Base-by-base conservation (phyloP, 2,113 vertebrate species). In the Sylvia atricapilla region DNA sequence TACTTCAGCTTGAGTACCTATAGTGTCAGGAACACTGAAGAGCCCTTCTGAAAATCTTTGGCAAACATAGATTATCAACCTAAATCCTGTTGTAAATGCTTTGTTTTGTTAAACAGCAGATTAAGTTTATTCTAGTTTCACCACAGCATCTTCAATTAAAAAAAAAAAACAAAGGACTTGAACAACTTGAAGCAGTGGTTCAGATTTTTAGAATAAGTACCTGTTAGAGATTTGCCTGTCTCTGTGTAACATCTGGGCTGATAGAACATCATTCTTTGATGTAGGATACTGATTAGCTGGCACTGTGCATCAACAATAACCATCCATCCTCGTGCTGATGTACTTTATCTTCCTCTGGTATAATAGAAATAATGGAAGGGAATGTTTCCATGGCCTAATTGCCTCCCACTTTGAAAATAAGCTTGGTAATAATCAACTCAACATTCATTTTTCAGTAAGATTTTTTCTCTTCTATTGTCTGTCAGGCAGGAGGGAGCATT, bases 401-500 rank as follows among this genome's bases (percentile, higher is more conserved):
- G 67, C 47, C 11, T 76, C 41, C 33, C 24, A 69, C 88, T 89
- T 91, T 35, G 52, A 93, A 93, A 92, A 85, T 91, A 79, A 83
- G 59, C 39, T 49, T 91, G 46, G 73, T 87, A 66, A 93, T 81
- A 70, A 77, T 84, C 37, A 35, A 70, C 44, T 91, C 46, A 63
- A 10, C 3, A 3, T 84, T 92, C 72, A 87, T 95, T 93, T 96
- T 91, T 78, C 68, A 73, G 56, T 70, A 66, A 69, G 17, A 59
- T 70, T 84, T 93, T 93, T 89, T 35, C 33, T 59, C 41, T 70
- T n/a, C 85, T 89, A 30, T 72, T 75, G 50, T 93, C 77, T 96
- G 33, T 94, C 82, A 78, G 91, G 76, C 69, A 84, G 82, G 50
- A 95, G 94, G 62, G 59, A 64, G 73, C 64, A 67, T 94, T 88